These are phyloP conservation scores for Sarcophaga subvicina DNA, from an alignment of 2,888 invertebrate genomes.

Conservation along the genomic window DNA sequence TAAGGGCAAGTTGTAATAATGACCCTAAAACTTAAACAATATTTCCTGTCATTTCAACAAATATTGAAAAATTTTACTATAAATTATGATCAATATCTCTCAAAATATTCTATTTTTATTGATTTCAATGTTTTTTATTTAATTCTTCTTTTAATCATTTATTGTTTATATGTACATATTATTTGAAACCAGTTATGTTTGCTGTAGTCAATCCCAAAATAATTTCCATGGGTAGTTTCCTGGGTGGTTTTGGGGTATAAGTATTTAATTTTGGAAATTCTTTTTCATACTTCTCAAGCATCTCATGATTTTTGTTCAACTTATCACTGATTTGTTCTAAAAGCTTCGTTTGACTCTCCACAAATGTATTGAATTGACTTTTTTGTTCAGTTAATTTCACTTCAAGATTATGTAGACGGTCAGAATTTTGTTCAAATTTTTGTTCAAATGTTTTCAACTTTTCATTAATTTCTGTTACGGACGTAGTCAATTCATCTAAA, in stretches of 20 bases:
- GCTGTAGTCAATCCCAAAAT: slow-evolving; percentile 50
- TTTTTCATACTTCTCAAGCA: slow-evolving; percentile 30
- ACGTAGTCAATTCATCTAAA: slow-evolving; percentile 3
- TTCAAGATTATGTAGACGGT: slow-evolving; percentile 19
- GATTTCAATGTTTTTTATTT: too few species aligned
- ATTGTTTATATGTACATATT: background rate
- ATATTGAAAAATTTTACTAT: too few species aligned
- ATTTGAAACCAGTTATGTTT: slow-evolving; percentile 30
- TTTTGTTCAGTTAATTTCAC: slow-evolving; percentile 31
- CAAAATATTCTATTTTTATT: too few species aligned
- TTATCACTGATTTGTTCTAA: slow-evolving; percentile 45
- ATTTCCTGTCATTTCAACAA: too few species aligned
- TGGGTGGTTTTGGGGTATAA: background rate
- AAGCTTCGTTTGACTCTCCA: slow-evolving; percentile 14
- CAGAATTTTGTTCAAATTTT: slow-evolving; percentile 1
- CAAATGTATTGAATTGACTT: background rate
- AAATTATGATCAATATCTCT: too few species aligned
- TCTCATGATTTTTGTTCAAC: slow-evolving; percentile 24
- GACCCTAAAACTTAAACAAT: too few species aligned
- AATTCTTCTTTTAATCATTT: too few species aligned
- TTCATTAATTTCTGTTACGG: slow-evolving; percentile 26
- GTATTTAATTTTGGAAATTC: slow-evolving; percentile 26
- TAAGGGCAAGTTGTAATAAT: too few species aligned
- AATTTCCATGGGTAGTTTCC: slow-evolving; percentile 41
- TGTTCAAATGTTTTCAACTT: slow-evolving; percentile 42